Evolutionary conservation across 2,113 vertebrate species (phyloP).

Genomic region (Pampusana beccarii): DNA sequence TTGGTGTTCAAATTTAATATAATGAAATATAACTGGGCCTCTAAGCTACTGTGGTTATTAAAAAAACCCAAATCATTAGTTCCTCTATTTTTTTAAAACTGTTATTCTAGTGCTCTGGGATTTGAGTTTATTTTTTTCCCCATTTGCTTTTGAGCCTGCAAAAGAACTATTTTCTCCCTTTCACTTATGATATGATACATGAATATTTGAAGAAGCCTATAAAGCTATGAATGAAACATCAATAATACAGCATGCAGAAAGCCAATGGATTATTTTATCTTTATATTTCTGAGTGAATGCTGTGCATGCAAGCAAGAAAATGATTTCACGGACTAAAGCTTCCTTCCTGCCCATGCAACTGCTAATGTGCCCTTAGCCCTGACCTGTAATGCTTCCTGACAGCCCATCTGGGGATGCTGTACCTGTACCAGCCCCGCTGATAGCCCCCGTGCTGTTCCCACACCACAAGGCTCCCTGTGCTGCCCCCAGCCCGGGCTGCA

Average conservation of each 20-base stretch:
- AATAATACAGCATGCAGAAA: constrained; percentile 30
- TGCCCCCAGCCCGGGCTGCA: background rate
- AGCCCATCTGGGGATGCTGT: background rate
- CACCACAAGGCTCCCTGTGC: background rate
- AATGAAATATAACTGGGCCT: background rate
- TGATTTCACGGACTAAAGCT: constrained; percentile 49
- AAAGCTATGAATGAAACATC: constrained; percentile 58
- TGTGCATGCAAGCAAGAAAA: constrained; percentile 67
- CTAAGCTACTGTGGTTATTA: constrained; percentile 9
- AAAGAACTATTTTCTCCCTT: constrained; percentile 64
- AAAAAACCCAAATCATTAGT: background rate
- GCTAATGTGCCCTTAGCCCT: constrained; percentile 20
- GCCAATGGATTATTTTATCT: constrained; percentile 39
- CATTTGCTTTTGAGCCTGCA: constrained; percentile 49
- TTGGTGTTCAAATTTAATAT: background rate
- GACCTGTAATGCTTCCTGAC: constrained; percentile 19
- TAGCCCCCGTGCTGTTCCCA: background rate
- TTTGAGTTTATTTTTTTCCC: constrained; percentile 46
- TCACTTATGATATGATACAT: constrained; percentile 63
- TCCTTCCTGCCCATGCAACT: constrained; percentile 27
- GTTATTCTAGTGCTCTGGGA: constrained; percentile 21
- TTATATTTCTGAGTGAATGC: constrained; percentile 45
- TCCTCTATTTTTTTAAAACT: constrained; percentile 23
- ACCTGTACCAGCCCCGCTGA: background rate
- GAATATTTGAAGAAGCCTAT: constrained; percentile 67